A percentile compares a stretch with the other conserved stretches of the same genome.
These are phyloP conservation scores for Phengaris arion DNA, from an alignment of 2,888 invertebrate genomes.

Conservation along the genomic window DNA sequence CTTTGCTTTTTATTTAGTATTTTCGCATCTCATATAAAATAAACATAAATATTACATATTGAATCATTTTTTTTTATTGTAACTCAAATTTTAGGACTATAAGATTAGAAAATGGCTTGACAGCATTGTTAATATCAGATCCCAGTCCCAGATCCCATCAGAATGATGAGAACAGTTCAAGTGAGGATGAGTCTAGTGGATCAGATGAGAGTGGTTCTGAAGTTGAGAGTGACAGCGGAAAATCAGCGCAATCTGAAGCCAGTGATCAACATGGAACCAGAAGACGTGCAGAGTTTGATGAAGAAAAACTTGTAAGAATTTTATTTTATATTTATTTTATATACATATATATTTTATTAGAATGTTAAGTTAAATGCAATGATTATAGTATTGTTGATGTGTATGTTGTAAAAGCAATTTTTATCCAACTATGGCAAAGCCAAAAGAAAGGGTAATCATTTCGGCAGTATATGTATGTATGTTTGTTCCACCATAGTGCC, in stretches of 20 bases:
- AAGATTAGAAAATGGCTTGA: slow-evolving; percentile 84
- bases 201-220: slow-evolving; percentile 53
- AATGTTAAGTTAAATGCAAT: too few relatives aligned
- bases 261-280: slow-evolving; percentile 62
- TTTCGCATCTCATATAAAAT: too few relatives aligned
- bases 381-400: too few relatives aligned
- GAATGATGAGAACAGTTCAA: slow-evolving; percentile 51
- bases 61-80: neutral
- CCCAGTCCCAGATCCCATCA: slow-evolving; percentile 55
- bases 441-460: too few relatives aligned
- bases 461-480: too few relatives aligned
- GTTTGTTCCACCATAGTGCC: too few relatives aligned
- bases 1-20: too few relatives aligned
- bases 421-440: too few relatives aligned
- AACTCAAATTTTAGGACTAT: slow-evolving; percentile 74
- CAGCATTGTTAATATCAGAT: slow-evolving; percentile 86
- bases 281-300: slow-evolving; percentile 59
- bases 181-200: slow-evolving; percentile 60
- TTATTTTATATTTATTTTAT: neutral
- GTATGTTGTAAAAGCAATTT: too few relatives aligned
- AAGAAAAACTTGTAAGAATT: slow-evolving; percentile 69
- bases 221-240: slow-evolving; percentile 67
- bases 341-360: too few relatives aligned
- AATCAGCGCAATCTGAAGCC: slow-evolving; percentile 55
- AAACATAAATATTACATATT: too few relatives aligned